Evolutionary conservation across 2,797 vertebrate genomes (phyloP), one percentile per base, ranked within the genome.

Genomic region (Enteromius paludinosus): DNA sequence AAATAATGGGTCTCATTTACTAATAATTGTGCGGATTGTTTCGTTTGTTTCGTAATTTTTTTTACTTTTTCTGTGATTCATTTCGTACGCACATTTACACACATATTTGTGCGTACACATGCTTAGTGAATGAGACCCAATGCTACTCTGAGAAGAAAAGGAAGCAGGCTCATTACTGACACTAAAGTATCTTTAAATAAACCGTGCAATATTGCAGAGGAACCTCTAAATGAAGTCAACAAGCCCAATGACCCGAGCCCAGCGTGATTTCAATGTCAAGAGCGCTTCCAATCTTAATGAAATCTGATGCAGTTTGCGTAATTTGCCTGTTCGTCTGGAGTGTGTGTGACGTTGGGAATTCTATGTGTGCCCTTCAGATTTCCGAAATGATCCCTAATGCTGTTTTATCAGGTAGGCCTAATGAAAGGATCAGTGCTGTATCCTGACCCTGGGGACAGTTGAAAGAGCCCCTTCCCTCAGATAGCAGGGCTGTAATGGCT

Each of bases 361-460:
- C 30, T 66, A n/a, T 45, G 41, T 72, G 65, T 38, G 59, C 69
- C 43, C 56, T 75, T 35, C 25, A 70, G 82, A 85, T 81, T 78
- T 81, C 41, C 78, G 18, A 80, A 66, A 84, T 64, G 74, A 81
- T 35, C 59, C 78, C 68, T 83, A 76, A 83, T 83, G 52, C 73
- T 23, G 61, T 84, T 84, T 86, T 83, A 84, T 79, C 83, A 64
- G 79, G 84, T 41, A 72, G 75, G 64, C 79, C 83, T 85, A 88
- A 86, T 88, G 82, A 90, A 88, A 76, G 35, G 74, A 86, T 87
- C 78, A 85, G 73, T 66, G 72, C 71, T 85, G 79, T 81, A 85
- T 87, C 81, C 78, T 86, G 83, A 84, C 81, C 87, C 88, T 85
- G 73, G 82, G 87, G 87, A 84, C 74, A 80, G 74, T 78, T 79